These are phyloP conservation scores for Suricata suricatta DNA, from an alignment of 2,113 vertebrate species.

Conservation along the genomic window DNA sequence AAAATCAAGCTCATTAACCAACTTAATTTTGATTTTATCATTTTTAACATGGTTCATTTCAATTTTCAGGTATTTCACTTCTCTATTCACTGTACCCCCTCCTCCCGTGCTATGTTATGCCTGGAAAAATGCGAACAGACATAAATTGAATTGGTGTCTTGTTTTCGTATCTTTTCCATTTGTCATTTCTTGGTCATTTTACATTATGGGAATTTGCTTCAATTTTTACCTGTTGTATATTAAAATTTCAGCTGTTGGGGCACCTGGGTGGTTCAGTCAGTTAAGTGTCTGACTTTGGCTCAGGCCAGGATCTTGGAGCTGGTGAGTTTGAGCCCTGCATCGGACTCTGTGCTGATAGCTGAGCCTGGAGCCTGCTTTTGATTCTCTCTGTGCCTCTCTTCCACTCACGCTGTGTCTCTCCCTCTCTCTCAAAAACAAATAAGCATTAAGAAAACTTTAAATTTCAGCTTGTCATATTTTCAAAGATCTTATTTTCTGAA, in stretches of 20 bases:
- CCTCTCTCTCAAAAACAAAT: too few relatives aligned
- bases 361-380: too few relatives aligned
- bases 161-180: neutral
- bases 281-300: too few relatives aligned
- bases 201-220: neutral
- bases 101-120: neutral
- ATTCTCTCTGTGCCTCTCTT: too few relatives aligned
- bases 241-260: neutral
- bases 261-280: too few relatives aligned
- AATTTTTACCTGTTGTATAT: neutral
- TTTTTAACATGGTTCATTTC: slow-evolving; percentile 44
- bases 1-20: slow-evolving; percentile 35
- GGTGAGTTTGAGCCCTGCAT: too few relatives aligned
- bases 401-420: too few relatives aligned
- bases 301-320: too few relatives aligned
- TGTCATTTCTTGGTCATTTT: slow-evolving; percentile 47
- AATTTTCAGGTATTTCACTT: neutral
- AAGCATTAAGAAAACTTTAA: neutral
- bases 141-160: neutral
- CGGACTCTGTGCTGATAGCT: too few relatives aligned
- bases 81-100: neutral
- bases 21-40: slow-evolving; percentile 41
- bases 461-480: neutral
- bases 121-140: neutral
- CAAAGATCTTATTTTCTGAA: neutral